Evolutionary conservation across 92 coral and sea anemone species (phyloP), one percentile per base, ranked within the genome.

Genomic region (Porites lobata): DNA sequence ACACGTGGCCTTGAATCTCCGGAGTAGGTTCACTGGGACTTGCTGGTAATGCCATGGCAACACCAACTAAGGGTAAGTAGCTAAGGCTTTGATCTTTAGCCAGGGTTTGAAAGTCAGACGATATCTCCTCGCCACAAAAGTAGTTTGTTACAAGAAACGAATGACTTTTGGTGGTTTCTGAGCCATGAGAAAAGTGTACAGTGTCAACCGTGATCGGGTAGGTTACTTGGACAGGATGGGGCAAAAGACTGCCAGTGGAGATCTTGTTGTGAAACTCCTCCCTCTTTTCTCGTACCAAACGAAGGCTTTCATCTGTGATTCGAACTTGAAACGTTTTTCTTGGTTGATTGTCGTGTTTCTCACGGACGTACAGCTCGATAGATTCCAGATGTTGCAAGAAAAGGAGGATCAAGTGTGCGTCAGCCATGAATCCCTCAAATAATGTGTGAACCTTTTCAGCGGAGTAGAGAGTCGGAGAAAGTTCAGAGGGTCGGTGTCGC

Each of bases 331-430:
- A 96, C 8, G 90, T 58, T 77, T 87, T 89, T 50, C 74, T 84
- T 26, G 95, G 88, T 2, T 85, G 81, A 20, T 2, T 43, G 52
- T 53, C 79, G 1, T 63, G 65, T 8, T 54, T 88, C 12, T 84
- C 88, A 52, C 96, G 91, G 50, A 89, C 93, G 70, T 86, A 89
- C 51, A 93, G 54, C 63, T 94, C 94, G 19, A 95, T 91, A 52
- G 90, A 83, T 63, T 95, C 96, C 24, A 95, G 90, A 90, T 86
- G 72, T 74, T 91, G 92, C 53, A 95, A 73, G 80, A 95, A 95
- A 17, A 93, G 95, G 18, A 95, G 85, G 20, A 92, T 76, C 58
- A 95, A 81, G 84, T 90, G 88, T 65, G 97, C 97, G 65, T 94
- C 97, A 12, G 91, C 78, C 38, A 65, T 82, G 71, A 96, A 93